Percentiles rank a stretch among this genome's conserved stretches.
Conservation (phyloP, 1,140 invertebrate species). For the Gonatopus flavifemur region DNA sequence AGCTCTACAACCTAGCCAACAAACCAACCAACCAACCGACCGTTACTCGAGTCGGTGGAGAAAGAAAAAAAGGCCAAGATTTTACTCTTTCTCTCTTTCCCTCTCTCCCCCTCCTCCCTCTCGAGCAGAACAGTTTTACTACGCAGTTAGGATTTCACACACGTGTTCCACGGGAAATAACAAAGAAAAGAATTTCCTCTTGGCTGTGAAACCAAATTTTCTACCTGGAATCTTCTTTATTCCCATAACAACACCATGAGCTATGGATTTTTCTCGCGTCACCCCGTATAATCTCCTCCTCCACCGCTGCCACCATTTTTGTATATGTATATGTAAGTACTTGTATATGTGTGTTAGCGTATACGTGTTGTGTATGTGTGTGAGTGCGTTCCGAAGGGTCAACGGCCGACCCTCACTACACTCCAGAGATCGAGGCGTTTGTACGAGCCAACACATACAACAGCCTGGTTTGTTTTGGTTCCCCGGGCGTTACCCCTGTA, state of each 20-base stretch:
- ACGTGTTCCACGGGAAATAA: no score
- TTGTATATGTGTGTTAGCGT: conserved; percentile 25
- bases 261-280: conserved; percentile 35
- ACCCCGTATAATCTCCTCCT: conserved; percentile 33
- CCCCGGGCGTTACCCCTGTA: conserved; percentile 55
- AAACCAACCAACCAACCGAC: not conserved
- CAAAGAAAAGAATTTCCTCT: no score
- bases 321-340: no score
- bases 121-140: no score
- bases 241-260: conserved; percentile 30
- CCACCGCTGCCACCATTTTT: no score
- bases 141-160: no score
- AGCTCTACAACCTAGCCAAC: no score
- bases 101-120: not conserved
- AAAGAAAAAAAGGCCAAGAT: conserved; percentile 7
- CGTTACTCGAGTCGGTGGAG: no score
- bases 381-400: conserved; percentile 51
- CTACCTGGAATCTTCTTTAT: conserved; percentile 4
- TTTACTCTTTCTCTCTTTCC: conserved; percentile 1
- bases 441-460: conserved; percentile 44
- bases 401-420: conserved; percentile 58
- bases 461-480: conserved; percentile 58
- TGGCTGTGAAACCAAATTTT: not conserved
- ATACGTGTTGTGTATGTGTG: conserved; percentile 40
- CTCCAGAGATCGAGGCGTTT: conserved; percentile 45